Evolutionary conservation across 1,140 invertebrate species (phyloP), one percentile per base, ranked within the genome.

Genomic region (Octopus bimaculoides): DNA sequence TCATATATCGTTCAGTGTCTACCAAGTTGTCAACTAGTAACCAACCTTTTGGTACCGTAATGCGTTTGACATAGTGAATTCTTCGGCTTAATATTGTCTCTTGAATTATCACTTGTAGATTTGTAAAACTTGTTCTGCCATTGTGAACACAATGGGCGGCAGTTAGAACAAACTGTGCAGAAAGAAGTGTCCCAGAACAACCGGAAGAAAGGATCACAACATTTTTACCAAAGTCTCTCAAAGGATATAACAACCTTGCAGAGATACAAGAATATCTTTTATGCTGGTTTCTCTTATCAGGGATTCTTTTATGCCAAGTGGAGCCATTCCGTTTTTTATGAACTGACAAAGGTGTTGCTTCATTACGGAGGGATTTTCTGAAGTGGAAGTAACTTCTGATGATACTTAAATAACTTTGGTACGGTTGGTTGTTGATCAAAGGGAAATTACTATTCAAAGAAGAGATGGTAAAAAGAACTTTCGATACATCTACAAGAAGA

Each of bases 61-160:
- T 85, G 75, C 84, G 85, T 54, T 82, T 80, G n/a, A 85, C 83
- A 79, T 86, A 87, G 77, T 85, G 84, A 20, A 84, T 78, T 41
- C 82, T 77, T 20, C 83, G 83, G 12, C 82, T 83, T 53, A 52
- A 75, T n/a, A 85, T 81, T 20, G 79, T 82, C 76, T 84, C 82
- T 5, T 84, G 84, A 12, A 87, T 81, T 73, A 83, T 79, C n/a
- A 87, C 79, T 80, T 74, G 85, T 79, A 54, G 17, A 85, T 84
- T 56, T 82, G 52, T 54, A 79, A 81, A 77, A 85, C 86, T 26
- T 80, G 77, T 8, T 79, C 54, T 14, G 4, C 86, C 86, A 55
- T 84, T 80, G 74, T 87, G 86, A 52, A 87, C 84, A 77, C 86
- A 87, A 76, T 87, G 86, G 9, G 86, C 86, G 20, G 86, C 86